Conservation (phyloP, 1,140 invertebrate species). For the Agrypnia vestita region DNA sequence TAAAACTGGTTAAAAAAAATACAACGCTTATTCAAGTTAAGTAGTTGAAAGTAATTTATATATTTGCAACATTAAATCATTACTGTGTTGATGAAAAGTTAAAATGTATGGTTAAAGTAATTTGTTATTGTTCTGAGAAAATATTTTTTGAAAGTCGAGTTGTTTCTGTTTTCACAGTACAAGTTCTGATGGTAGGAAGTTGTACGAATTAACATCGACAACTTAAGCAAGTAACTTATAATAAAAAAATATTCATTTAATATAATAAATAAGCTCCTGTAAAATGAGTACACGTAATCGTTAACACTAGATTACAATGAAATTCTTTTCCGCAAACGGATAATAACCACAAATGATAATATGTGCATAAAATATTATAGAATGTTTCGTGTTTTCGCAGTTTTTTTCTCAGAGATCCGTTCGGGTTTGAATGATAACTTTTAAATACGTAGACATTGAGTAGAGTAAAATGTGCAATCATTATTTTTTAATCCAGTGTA, state of each 20-base stretch:
- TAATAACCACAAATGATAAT: constrained; percentile 12
- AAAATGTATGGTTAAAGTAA: too few relatives aligned
- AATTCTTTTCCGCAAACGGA: not conserved
- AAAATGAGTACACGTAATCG: not conserved
- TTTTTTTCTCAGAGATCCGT: constrained; percentile 30
- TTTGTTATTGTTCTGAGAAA: too few relatives aligned
- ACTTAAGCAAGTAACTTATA: constrained; percentile 1
- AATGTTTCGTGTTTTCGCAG: not conserved
- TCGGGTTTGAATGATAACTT: not conserved
- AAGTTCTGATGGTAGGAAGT: constrained; percentile 1
- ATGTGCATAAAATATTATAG: not conserved
- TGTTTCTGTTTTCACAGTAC: constrained; percentile 1
- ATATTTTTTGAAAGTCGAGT: not conserved
- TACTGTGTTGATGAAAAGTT: too few relatives aligned
- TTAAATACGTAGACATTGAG: not conserved
- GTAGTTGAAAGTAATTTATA: too few relatives aligned
- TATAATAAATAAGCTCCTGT: not conserved
- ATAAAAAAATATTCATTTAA: not conserved
- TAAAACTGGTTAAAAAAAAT: too few relatives aligned
- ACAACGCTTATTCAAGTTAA: too few relatives aligned
- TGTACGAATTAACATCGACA: not conserved
- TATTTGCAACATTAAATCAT: too few relatives aligned
- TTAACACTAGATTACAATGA: not conserved
- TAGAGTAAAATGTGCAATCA: too few relatives aligned
- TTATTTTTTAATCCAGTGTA: too few relatives aligned